phyloP scores from a whole-genome alignment of 2,113 vertebrate species.

The Alexandromys fortis region DNA sequence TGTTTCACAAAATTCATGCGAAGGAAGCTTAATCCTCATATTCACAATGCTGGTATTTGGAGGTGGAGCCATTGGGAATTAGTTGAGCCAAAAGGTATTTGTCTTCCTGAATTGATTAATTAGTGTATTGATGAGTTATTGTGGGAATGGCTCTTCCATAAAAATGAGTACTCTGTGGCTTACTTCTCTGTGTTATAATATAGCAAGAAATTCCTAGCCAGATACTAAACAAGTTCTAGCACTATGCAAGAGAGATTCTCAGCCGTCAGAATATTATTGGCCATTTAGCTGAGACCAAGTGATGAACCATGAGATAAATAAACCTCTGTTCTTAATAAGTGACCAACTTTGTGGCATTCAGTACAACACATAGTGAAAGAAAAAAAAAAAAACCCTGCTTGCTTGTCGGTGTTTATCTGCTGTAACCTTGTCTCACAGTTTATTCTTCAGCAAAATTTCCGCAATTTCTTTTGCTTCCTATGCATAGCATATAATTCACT shows the following conservation, averaged over 20 bases:
- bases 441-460: background rate
- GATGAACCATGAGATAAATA: background rate
- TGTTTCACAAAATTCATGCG: background rate
- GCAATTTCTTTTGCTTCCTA: background rate
- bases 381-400: background rate
- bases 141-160: background rate
- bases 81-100: background rate
- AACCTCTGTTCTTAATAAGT: background rate
- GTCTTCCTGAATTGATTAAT: constrained; percentile 10
- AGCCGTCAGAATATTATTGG: background rate
- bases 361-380: background rate
- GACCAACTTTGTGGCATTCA: background rate
- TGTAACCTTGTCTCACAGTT: background rate
- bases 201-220: background rate
- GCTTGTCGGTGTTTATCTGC: background rate
- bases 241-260: background rate
- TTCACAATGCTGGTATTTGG: background rate
- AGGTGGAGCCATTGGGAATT: background rate
- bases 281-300: background rate
- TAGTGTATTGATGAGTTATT: background rate
- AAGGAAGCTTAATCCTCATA: background rate
- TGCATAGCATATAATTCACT: background rate
- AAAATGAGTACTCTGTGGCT: background rate
- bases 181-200: background rate
- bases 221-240: background rate